Conservation (phyloP, 2,888 invertebrate species). For the Patella caerulea region DNA sequence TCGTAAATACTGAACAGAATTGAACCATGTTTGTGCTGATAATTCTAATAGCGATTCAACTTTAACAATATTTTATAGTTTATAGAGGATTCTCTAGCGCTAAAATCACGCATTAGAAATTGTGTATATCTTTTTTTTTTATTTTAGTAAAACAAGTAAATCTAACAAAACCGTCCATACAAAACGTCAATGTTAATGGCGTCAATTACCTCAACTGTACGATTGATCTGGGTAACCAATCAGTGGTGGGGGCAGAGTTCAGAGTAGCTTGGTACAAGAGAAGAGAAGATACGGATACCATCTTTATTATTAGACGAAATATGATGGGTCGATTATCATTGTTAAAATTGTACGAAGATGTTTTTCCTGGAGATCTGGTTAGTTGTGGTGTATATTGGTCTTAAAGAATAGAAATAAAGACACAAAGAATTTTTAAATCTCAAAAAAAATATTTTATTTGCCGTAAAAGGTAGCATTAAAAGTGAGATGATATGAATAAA, state of each 20-base stretch:
- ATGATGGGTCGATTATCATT: constrained; percentile 9
- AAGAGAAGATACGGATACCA: not conserved
- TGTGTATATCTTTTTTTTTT: not conserved
- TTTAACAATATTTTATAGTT: not conserved
- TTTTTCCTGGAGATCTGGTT: not conserved
- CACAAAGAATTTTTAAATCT: no score
- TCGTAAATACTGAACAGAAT: no score
- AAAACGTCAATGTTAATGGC: not conserved
- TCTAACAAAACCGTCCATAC: not conserved
- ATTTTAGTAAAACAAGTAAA: not conserved
- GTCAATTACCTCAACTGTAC: not conserved
- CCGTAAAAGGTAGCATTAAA: no score
- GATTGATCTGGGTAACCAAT: not conserved
- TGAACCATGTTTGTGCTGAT: no score
- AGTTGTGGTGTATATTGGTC: not conserved
- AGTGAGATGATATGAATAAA: no score
- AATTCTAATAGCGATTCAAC: no score
- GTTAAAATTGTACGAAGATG: constrained; percentile 1
- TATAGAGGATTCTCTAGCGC: no score
- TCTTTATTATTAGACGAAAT: not conserved
- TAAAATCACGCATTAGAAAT: no score
- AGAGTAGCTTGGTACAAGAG: not conserved
- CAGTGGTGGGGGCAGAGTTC: not conserved
- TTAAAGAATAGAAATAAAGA: no score
- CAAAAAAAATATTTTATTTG: no score